phyloP scores from a whole-genome alignment of 2,888 invertebrate genomes.

The Cerastis leucographa region DNA sequence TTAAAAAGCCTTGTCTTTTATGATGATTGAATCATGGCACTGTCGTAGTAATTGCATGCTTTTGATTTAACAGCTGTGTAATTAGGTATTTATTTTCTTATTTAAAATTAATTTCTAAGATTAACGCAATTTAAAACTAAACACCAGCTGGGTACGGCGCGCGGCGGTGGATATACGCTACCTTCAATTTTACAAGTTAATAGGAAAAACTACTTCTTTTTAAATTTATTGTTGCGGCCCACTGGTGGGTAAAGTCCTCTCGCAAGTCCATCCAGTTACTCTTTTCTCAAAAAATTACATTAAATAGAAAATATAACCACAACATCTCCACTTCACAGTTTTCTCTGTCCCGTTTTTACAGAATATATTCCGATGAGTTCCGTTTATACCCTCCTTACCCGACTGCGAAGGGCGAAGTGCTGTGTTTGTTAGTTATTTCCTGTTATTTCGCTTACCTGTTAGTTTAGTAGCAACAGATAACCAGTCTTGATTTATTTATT shows the following conservation, averaged over 20 bases:
- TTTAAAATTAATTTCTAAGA: background rate
- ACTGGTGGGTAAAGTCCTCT: background rate
- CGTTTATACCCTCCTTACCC: slow-evolving; percentile 81
- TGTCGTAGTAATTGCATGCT: background rate
- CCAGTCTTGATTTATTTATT: background rate
- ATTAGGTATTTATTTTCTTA: background rate
- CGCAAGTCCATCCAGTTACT: background rate
- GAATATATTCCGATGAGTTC: slow-evolving; percentile 87
- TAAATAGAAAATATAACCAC: background rate
- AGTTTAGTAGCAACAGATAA: background rate
- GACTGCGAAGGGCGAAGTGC: slow-evolving; percentile 69
- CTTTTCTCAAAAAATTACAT: background rate
- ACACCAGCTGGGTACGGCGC: background rate
- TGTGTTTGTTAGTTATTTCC: slow-evolving; percentile 63
- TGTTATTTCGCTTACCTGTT: slow-evolving; percentile 28
- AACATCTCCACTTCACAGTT: slow-evolving; percentile 67
- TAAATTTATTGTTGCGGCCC: background rate
- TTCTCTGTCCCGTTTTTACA: slow-evolving; percentile 75
- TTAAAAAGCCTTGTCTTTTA: background rate
- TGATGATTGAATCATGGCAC: background rate
- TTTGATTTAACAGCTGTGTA: background rate
- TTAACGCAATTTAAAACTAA: background rate
- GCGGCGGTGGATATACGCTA: background rate
- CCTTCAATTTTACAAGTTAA: background rate
- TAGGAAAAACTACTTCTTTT: background rate